Conservation (phyloP, 1,140 invertebrate species). For the Pomacea maculata region DNA sequence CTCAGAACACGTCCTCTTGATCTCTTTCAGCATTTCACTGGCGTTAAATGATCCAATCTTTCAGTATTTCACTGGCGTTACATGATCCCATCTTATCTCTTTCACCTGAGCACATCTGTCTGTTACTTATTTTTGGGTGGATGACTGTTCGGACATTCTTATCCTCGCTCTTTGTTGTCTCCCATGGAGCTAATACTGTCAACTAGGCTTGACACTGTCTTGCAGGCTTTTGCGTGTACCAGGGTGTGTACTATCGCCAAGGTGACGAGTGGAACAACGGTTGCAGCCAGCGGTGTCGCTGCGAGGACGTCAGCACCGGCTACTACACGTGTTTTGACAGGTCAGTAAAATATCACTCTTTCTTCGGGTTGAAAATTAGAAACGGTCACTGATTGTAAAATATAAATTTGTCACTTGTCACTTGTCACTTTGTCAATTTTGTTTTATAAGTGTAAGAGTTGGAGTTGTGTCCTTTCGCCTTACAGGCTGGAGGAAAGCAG, state of each 20-base stretch:
- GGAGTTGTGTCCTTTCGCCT: neutral
- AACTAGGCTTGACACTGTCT: no score
- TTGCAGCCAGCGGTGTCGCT: slow-evolving; percentile 23
- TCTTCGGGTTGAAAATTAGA: slow-evolving; percentile 2
- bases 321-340: slow-evolving; percentile 30
- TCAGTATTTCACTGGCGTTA: no score
- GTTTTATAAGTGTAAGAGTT: neutral
- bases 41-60: no score
- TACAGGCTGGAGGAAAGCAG: no score
- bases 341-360: neutral
- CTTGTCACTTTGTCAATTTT: neutral
- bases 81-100: no score
- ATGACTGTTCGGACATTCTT: no score
- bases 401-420: slow-evolving; percentile 8
- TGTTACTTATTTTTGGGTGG: no score
- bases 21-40: no score
- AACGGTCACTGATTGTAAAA: neutral
- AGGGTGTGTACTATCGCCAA: slow-evolving; percentile 26
- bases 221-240: slow-evolving; percentile 31
- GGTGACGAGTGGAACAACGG: slow-evolving; percentile 25
- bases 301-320: slow-evolving; percentile 24
- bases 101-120: no score
- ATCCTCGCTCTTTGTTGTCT: no score
- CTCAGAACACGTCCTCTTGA: no score
- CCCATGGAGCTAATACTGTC: no score